Conservation (phyloP, 2,113 vertebrate genomes). For the Ammospiza caudacuta region DNA sequence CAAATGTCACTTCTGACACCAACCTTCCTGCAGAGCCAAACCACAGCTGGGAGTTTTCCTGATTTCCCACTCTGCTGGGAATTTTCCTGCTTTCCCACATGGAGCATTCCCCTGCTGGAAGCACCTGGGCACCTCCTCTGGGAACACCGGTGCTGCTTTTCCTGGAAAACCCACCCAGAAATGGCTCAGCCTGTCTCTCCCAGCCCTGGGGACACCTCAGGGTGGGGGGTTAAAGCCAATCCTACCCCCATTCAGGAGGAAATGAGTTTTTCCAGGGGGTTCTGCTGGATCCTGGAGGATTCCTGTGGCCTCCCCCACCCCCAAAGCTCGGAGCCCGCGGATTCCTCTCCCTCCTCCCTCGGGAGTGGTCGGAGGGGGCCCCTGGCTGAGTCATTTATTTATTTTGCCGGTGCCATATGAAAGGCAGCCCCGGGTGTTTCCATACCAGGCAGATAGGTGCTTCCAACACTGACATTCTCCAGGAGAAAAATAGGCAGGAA, state of each 20-base stretch:
- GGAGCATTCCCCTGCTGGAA: not conserved
- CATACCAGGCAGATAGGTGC: slow-evolving; percentile 36
- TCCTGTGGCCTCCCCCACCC: not conserved
- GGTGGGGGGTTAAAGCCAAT: accelerated
- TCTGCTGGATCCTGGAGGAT: not conserved
- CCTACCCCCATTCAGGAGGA: accelerated
- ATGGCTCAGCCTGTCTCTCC: not conserved
- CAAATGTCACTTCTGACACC: not conserved
- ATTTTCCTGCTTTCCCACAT: not conserved
- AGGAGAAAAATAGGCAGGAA: slow-evolving; percentile 63
- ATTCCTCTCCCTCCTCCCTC: not conserved
- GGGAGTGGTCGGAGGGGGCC: not conserved
- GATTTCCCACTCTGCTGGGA: not conserved
- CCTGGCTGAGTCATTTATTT: slow-evolving; percentile 10
- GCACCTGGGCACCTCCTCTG: not conserved
- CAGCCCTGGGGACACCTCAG: not conserved
- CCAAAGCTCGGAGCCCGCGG: accelerated
- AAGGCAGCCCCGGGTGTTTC: slow-evolving; percentile 50
- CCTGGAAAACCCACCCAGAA: not conserved
- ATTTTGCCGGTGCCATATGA: slow-evolving; percentile 32
- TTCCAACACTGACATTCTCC: slow-evolving; percentile 59
- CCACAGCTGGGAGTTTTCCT: not conserved
- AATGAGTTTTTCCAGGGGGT: accelerated
- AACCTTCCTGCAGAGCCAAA: not conserved
- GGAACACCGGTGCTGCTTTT: not conserved